Evolutionary conservation across 2,797 vertebrate species (phyloP).

Genomic region (Mallotus villosus): DNA sequence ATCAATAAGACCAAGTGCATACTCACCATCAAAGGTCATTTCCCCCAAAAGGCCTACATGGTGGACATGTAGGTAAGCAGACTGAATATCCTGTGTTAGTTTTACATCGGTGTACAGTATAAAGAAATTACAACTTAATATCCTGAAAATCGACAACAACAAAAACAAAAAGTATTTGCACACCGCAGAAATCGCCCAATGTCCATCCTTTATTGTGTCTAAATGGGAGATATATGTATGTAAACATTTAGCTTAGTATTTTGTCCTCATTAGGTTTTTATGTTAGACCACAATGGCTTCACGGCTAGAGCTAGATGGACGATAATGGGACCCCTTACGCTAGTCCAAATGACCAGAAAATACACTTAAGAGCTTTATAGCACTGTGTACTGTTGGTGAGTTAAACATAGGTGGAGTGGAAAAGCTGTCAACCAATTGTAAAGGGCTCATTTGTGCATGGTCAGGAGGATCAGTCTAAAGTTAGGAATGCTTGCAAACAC

Average conservation of each 20-base stretch:
- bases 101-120: slow-evolving; percentile 1
- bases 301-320: neutral
- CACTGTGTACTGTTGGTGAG: slow-evolving; percentile 34
- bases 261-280: slow-evolving; percentile 3
- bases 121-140: slow-evolving; percentile 13
- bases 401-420: slow-evolving; percentile 40
- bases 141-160: slow-evolving; percentile 27
- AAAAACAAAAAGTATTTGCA: slow-evolving; percentile 18
- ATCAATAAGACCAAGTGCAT: slow-evolving; percentile 24
- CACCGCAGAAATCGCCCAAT: slow-evolving; percentile 37
- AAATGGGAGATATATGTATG: slow-evolving; percentile 24
- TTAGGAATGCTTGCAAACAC: slow-evolving; percentile 72
- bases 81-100: slow-evolving; percentile 29
- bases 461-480: slow-evolving; percentile 57
- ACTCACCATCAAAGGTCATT: slow-evolving; percentile 4
- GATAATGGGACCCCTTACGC: too few relatives aligned
- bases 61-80: slow-evolving; percentile 20
- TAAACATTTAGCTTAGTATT: neutral
- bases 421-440: slow-evolving; percentile 52
- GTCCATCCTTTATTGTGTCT: slow-evolving; percentile 20
- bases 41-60: slow-evolving; percentile 6
- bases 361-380: slow-evolving; percentile 15
- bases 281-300: neutral
- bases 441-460: slow-evolving; percentile 72
- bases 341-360: slow-evolving; percentile 11